Evolutionary conservation across 1,140 invertebrate species (phyloP).

Genomic region (Orchesella cincta): DNA sequence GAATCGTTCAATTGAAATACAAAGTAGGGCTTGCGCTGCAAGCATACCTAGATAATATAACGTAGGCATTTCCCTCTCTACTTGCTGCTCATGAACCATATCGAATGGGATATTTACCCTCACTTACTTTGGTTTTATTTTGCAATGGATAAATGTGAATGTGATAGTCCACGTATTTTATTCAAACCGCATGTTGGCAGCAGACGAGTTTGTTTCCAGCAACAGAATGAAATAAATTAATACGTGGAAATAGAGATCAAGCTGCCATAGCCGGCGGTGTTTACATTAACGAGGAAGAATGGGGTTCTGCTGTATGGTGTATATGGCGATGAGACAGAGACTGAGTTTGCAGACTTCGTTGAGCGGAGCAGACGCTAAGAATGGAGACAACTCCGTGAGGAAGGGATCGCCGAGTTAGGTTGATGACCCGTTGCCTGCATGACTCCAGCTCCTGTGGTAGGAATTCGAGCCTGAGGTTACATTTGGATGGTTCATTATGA

Average conservation of each 20-base stretch:
- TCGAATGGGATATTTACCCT: conserved; percentile 10
- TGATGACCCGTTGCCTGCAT: conserved; percentile 16
- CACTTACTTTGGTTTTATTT: neutral
- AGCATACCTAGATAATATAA: no score
- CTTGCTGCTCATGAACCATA: neutral
- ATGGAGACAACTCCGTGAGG: conserved; percentile 47
- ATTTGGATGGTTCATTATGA: conserved; percentile 28
- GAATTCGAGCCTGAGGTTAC: conserved; percentile 30
- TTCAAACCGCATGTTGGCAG: neutral
- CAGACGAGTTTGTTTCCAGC: neutral
- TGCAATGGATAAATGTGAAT: neutral
- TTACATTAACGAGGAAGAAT: conserved; percentile 60
- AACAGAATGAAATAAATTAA: neutral
- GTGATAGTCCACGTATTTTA: neutral
- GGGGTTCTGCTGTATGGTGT: conserved; percentile 49
- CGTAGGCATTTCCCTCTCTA: no score
- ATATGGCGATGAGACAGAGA: conserved; percentile 49
- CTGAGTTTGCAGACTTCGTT: conserved; percentile 48
- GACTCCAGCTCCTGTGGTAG: conserved; percentile 34
- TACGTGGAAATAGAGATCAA: conserved; percentile 74
- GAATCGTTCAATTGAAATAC: no score
- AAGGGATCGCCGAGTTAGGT: no score
- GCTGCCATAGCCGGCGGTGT: conserved; percentile 71
- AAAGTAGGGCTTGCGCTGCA: no score
- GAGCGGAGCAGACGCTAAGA: conserved; percentile 48